Conservation (phyloP, 1,140 invertebrate genomes). For the Bombus consobrinus region DNA sequence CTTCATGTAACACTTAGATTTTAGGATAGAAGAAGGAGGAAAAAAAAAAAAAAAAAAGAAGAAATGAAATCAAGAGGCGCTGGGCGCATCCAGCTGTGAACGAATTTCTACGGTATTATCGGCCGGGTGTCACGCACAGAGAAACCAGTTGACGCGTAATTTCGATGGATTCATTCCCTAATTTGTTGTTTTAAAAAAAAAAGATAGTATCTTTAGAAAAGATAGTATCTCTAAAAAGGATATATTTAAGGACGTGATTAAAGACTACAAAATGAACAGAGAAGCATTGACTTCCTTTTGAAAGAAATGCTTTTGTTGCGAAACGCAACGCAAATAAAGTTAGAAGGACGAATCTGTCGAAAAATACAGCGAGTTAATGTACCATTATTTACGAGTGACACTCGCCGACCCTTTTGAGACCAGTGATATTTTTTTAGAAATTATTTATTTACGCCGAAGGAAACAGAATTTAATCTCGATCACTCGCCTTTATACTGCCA, state of each 20-base stretch:
- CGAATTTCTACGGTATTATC: conserved; percentile 79
- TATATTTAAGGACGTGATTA: no score
- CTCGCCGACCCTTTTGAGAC: conserved; percentile 72
- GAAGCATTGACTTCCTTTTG: not conserved
- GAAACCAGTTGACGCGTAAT: conserved; percentile 34
- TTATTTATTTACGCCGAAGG: conserved; percentile 80
- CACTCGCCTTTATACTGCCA: conserved; percentile 75
- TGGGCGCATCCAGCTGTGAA: conserved; percentile 79
- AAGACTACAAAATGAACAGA: no score
- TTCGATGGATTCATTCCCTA: not conserved
- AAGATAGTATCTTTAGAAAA: not conserved
- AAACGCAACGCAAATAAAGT: not conserved
- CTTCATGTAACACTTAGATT: conserved; percentile 82
- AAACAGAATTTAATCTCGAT: conserved; percentile 75
- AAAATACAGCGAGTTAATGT: conserved; percentile 39
- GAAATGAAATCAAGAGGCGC: conserved; percentile 76
- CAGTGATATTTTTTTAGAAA: conserved; percentile 81
- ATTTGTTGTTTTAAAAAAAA: not conserved
- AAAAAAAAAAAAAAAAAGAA: conserved; percentile 46
- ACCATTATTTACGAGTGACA: conserved; percentile 58
- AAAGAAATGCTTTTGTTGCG: not conserved
- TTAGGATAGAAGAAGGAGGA: conserved; percentile 76
- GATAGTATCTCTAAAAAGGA: not conserved
- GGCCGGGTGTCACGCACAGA: conserved; percentile 51
- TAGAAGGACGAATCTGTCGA: not conserved